phyloP scores from a whole-genome alignment of 2,797 vertebrate genomes.

The Paratrypauchen microcephalus region DNA sequence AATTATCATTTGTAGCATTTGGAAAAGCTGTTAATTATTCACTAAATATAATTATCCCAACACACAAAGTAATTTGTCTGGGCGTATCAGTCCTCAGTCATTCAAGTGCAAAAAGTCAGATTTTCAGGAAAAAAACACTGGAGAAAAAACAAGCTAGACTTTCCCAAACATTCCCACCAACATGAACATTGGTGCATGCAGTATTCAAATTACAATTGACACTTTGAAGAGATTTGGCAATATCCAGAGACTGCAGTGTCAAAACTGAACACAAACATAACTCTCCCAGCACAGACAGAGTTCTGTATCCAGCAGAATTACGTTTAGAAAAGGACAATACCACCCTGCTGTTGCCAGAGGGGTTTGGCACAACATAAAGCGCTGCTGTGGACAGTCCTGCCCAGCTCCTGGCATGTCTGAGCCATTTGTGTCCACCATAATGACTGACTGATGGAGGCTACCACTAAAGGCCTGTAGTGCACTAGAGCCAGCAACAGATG shows the following conservation, averaged over 20 bases:
- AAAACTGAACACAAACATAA: constrained; percentile 14
- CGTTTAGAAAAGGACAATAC: constrained; percentile 23
- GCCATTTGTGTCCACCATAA: constrained; percentile 39
- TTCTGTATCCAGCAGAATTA: constrained; percentile 9
- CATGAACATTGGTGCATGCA: constrained; percentile 37
- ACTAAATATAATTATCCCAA: background rate
- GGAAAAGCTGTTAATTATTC: background rate
- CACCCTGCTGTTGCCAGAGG: constrained; percentile 33
- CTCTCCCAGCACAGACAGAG: background rate
- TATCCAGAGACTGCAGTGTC: constrained; percentile 35
- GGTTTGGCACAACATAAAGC: constrained; percentile 46
- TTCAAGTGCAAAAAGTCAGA: background rate
- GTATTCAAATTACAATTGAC: constrained; percentile 37
- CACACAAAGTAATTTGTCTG: background rate
- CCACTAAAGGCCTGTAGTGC: constrained; percentile 50
- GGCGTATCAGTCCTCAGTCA: background rate
- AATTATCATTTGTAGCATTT: background rate
- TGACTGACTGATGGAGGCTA: constrained; percentile 45
- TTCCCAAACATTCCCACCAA: constrained; percentile 14
- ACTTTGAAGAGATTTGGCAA: constrained; percentile 36
- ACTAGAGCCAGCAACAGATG: constrained; percentile 63
- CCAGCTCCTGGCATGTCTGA: constrained; percentile 49
- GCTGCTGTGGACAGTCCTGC: constrained; percentile 41
- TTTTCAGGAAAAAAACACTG: background rate
- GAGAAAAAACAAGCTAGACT: constrained; percentile 15